Evolutionary conservation across 2,888 invertebrate species (phyloP).

Genomic region (Microctonus brassicae): DNA sequence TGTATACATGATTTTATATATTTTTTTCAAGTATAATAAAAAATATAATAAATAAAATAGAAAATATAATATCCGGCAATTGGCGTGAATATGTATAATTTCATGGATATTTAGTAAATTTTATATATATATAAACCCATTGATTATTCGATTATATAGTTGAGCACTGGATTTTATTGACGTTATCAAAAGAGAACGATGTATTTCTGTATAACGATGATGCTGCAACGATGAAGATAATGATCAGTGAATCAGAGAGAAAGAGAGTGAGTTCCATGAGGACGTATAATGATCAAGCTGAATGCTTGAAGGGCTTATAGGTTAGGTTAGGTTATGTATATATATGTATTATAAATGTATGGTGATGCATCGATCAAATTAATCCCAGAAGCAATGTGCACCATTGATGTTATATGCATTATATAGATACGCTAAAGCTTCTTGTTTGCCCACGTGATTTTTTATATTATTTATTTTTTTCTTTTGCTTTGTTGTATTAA

Average conservation of each 20-base stretch:
- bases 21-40: background rate
- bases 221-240: constrained; percentile 1
- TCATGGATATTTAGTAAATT: constrained; percentile 11
- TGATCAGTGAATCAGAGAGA: too few species aligned
- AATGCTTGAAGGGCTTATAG: background rate
- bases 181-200: constrained; percentile 11
- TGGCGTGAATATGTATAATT: constrained; percentile 21
- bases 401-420: constrained; percentile 36
- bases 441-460: constrained; percentile 54
- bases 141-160: constrained; percentile 18
- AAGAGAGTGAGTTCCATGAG: background rate
- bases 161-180: constrained; percentile 7
- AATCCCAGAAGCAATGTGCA: constrained; percentile 47
- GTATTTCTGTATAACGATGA: background rate
- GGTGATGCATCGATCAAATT: constrained; percentile 58
- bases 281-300: constrained; percentile 11
- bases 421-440: constrained; percentile 53
- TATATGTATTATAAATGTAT: background rate
- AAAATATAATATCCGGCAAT: constrained; percentile 12
- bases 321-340: background rate
- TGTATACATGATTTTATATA: background rate
- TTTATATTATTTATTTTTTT: background rate
- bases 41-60: background rate
- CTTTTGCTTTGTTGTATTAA: background rate
- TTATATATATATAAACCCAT: background rate